Evolutionary conservation across 1,140 invertebrate species (phyloP).

Genomic region (Brachionus manjavacas): DNA sequence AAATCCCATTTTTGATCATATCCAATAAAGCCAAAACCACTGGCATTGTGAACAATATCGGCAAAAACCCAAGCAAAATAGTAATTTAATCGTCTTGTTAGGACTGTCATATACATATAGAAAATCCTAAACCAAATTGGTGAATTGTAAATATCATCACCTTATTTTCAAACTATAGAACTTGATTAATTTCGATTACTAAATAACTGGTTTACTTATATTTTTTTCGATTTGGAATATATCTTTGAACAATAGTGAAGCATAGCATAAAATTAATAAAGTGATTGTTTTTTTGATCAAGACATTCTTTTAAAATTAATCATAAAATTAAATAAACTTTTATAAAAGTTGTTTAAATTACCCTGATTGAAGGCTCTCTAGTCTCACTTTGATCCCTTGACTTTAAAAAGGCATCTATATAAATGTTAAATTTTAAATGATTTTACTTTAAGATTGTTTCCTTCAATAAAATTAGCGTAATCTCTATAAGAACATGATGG

Average conservation of each 20-base stretch:
- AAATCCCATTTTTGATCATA: slow-evolving; percentile 77
- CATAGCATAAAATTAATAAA: neutral
- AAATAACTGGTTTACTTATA: neutral
- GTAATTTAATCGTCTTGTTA: slow-evolving; percentile 78
- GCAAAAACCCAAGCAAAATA: slow-evolving; percentile 86
- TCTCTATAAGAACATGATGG: slow-evolving; percentile 42
- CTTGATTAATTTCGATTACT: neutral
- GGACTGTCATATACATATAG: slow-evolving; percentile 22
- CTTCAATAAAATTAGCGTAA: slow-evolving; percentile 42
- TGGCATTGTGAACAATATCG: slow-evolving; percentile 67
- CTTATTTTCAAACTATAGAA: neutral
- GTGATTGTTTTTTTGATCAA: neutral
- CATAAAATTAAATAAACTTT: neutral
- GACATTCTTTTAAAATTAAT: neutral
- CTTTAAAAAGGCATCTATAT: neutral
- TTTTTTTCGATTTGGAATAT: neutral
- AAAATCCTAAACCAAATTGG: neutral
- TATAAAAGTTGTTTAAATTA: neutral
- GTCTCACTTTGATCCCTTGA: neutral
- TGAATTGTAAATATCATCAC: neutral
- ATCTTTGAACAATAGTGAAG: neutral
- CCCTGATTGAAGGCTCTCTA: neutral
- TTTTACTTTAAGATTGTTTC: neutral
- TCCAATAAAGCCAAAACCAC: slow-evolving; percentile 82
- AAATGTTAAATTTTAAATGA: neutral